Evolutionary conservation across 2,113 vertebrate genomes (phyloP), one percentile per base, ranked within the genome.

Genomic region (Phylloscopus trochiloides): DNA sequence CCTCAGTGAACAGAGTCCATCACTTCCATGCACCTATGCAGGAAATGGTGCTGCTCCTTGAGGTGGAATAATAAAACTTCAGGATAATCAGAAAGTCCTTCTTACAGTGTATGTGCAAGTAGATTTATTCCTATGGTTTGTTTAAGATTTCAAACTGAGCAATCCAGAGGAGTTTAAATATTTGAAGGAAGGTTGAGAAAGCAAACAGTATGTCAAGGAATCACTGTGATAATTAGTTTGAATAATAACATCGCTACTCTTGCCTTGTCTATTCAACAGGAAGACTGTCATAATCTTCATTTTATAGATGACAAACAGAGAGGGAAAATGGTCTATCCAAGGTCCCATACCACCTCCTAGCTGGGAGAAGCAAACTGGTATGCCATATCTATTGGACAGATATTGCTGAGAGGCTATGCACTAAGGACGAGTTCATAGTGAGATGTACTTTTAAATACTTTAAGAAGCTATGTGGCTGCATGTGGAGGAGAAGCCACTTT

Each of bases 171-270:
- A 75, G 21, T 76, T 92, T 80, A 94, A 95, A 92, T 83, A 86
- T 94, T 92, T 88, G 72, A 95, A 66, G 43, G 61, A 80, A 90
- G 22, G 47, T 91, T 90, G 86, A 57, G 66, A 94, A 94, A 83
- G 78, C 63, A 94, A 96, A 88, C 21, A 81, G 34, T 36, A 32
- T 57, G 55, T 54, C 17, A 91, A 76, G 42, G 75, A 91, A 92
- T 68, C 1, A 0, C 38, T 79, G 42, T 79, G 54, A 54, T 87
- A 88, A 95, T 92, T 93, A 90, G 52, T 89, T 87, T 91, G 67
- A 92, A 62, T 67, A 71, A 81, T 63, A 91, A 58, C n/a, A 61
- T 63, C 0, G 3, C 2, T 78, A 81, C 61, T 75, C 40, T 84
- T 84, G 18, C n/a, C 48, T 86, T 77, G 29, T 70, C 58, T 88